Conservation (phyloP, 1,140 invertebrate genomes). For the Drosophila ironensis region DNA sequence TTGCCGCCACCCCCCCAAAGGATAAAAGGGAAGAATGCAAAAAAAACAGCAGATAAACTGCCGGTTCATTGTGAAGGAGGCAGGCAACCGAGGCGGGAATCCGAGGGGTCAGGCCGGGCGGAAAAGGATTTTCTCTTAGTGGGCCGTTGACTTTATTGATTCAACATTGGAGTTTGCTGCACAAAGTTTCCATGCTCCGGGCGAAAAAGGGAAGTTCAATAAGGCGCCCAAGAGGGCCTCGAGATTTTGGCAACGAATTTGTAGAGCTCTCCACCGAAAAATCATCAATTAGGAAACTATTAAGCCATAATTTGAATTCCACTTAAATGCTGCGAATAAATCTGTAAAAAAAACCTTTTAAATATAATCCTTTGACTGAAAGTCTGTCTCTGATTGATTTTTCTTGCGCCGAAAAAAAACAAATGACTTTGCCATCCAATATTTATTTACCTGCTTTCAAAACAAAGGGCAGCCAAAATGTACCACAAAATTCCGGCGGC, state of each 20-base stretch:
- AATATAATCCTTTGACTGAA: no score
- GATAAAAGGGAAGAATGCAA: slow-evolving; percentile 15
- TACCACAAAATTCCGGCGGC: slow-evolving; percentile 39
- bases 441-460: slow-evolving; percentile 23
- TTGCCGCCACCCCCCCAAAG: slow-evolving; percentile 35
- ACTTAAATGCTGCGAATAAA: no score
- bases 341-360: no score
- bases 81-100: neutral
- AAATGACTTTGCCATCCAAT: slow-evolving; percentile 1
- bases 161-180: slow-evolving; percentile 43
- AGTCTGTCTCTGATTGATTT: no score
- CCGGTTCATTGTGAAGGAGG: slow-evolving; percentile 37
- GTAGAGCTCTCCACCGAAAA: no score
- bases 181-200: slow-evolving; percentile 10
- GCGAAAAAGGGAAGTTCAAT: slow-evolving; percentile 16
- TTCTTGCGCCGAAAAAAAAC: neutral
- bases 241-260: slow-evolving; percentile 9
- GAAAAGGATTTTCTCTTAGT: slow-evolving; percentile 10
- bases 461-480: slow-evolving; percentile 9
- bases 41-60: slow-evolving; percentile 39
- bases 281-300: no score
- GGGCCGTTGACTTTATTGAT: slow-evolving; percentile 52
- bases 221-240: slow-evolving; percentile 8
- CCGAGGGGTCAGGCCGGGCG: neutral
- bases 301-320: no score